Percentiles rank a stretch among this genome's conserved stretches.
Evolutionary conservation across 2,888 invertebrate species (phyloP).

Genomic region (Dynastes grantii): DNA sequence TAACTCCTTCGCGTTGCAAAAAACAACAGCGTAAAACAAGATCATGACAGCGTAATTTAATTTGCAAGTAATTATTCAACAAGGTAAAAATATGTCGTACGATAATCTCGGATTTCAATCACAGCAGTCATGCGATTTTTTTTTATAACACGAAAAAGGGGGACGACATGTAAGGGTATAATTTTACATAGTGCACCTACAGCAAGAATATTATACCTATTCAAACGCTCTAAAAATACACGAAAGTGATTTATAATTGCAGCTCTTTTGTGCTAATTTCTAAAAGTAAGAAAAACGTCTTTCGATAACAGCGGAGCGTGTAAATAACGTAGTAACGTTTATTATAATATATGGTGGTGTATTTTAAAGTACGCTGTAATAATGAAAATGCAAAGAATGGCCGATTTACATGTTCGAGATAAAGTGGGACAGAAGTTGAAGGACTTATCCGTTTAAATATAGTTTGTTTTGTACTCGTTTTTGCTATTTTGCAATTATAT

Average conservation of each 20-base stretch:
- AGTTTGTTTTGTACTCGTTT: too few relatives aligned
- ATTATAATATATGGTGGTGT: too few relatives aligned
- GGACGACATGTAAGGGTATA: constrained; percentile 8
- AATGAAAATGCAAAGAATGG: too few relatives aligned
- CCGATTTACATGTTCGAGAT: too few relatives aligned
- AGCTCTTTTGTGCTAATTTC: not conserved
- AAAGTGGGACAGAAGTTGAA: too few relatives aligned
- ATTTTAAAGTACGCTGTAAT: too few relatives aligned
- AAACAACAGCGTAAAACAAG: not conserved
- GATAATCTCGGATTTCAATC: constrained; percentile 35
- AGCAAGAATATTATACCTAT: not conserved
- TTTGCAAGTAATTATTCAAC: constrained; percentile 20
- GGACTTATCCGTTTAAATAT: too few relatives aligned
- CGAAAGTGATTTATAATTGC: not conserved
- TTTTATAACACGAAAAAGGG: not conserved
- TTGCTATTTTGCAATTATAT: too few relatives aligned
- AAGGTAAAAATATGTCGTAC: not conserved
- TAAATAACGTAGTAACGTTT: too few relatives aligned
- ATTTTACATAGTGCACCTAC: constrained; percentile 8
- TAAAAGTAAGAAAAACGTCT: too few relatives aligned
- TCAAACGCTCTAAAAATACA: constrained; percentile 3
- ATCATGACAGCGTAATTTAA: constrained; percentile 15
- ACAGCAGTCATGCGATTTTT: constrained; percentile 23
- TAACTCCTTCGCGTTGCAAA: not conserved
- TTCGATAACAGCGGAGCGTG: too few relatives aligned